Conservation (phyloP, 1,140 invertebrate species). For the Paraescarpia echinospica region DNA sequence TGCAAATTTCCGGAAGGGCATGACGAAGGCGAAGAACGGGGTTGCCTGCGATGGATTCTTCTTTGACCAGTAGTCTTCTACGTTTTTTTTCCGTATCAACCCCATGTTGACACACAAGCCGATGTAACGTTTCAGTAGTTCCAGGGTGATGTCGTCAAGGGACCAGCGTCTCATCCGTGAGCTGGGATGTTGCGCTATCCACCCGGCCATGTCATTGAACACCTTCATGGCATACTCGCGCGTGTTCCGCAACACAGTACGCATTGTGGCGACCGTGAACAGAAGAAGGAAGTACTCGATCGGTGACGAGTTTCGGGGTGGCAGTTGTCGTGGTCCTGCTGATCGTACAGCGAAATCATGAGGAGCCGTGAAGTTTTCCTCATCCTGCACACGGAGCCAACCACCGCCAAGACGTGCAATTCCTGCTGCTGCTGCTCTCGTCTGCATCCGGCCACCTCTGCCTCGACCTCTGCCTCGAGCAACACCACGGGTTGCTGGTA, state of each 20-base stretch:
- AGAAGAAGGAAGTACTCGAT: slow-evolving; percentile 7
- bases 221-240: neutral
- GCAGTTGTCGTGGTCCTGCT: neutral
- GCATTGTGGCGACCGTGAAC: neutral
- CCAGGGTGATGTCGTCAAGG: neutral
- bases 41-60: neutral
- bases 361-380: neutral
- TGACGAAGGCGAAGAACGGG: neutral
- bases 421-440: neutral
- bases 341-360: neutral
- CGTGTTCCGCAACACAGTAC: neutral
- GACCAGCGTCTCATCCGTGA: neutral
- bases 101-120: slow-evolving; percentile 6
- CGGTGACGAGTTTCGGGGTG: neutral
- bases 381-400: neutral
- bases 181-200: neutral
- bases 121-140: neutral
- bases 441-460: neutral
- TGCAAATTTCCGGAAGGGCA: neutral
- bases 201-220: neutral
- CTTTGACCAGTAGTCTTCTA: slow-evolving; percentile 1
- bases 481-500: neutral
- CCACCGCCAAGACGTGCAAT: neutral
- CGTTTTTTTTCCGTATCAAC: neutral
- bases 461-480: neutral